Percentiles rank a stretch among this genome's conserved stretches.
phyloP scores from a whole-genome alignment of 1,140 invertebrate genomes.

The Brachionus asplanchnoidis region DNA sequence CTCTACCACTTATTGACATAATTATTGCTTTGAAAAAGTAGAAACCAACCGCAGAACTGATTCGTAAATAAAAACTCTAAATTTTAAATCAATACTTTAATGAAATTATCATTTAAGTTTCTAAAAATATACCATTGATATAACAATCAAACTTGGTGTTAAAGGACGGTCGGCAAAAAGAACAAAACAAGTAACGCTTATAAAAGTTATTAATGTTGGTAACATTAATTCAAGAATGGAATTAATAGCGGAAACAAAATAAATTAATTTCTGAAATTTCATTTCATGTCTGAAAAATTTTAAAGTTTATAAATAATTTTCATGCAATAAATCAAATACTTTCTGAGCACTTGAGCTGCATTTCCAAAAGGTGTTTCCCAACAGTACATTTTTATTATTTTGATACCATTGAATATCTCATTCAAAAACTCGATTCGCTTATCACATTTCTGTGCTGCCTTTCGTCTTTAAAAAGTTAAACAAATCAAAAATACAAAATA shows the following conservation, averaged over 20 bases:
- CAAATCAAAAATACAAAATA: too few species aligned
- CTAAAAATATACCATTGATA: conserved; percentile 4
- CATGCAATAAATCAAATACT: neutral
- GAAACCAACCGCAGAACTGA: conserved; percentile 8
- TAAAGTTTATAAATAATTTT: neutral
- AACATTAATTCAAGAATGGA: neutral
- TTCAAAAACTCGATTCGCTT: conserved; percentile 78
- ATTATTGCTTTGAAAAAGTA: conserved; percentile 2
- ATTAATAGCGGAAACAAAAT: neutral
- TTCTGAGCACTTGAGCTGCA: neutral
- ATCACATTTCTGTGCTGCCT: conserved; percentile 57
- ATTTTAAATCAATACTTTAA: too few species aligned
- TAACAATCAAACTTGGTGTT: conserved; percentile 16
- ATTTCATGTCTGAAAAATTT: neutral
- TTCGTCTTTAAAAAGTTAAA: neutral
- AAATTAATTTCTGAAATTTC: conserved; percentile 2
- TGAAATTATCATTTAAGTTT: neutral
- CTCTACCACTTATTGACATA: neutral
- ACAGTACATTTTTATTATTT: conserved; percentile 77
- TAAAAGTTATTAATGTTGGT: neutral
- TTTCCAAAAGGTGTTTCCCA: conserved; percentile 48
- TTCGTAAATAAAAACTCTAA: conserved; percentile 24
- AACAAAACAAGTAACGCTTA: neutral
- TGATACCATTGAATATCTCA: conserved; percentile 81
- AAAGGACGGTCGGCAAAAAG: conserved; percentile 10